A percentile compares a stretch with the other conserved stretches of the same genome.
Conservation (phyloP, 2,888 invertebrate species). For the Arrhopalites spinosus region DNA sequence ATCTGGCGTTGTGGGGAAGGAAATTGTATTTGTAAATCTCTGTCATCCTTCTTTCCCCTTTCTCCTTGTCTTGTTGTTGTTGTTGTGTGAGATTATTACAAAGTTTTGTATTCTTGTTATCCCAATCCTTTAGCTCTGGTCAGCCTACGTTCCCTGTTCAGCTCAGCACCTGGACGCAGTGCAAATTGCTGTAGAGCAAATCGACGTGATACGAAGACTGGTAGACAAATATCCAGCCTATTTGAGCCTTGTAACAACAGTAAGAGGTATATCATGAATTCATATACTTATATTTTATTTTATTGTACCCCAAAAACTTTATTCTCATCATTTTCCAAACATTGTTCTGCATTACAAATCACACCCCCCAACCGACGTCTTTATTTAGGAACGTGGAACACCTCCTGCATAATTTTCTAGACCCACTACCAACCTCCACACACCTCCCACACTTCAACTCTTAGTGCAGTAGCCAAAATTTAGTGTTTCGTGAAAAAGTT, state of each 20-base stretch:
- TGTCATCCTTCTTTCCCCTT: no score
- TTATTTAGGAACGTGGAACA: no score
- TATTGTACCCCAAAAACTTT: not conserved
- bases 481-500: no score
- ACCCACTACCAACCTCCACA: no score
- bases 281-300: not conserved
- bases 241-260: constrained; percentile 51
- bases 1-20: no score
- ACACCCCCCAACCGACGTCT: no score
- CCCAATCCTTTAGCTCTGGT: constrained; percentile 61
- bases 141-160: constrained; percentile 58
- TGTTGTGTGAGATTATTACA: no score
- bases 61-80: no score
- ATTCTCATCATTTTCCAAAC: not conserved
- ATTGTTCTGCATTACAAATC: not conserved
- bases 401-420: no score
- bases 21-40: no score
- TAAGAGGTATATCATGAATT: constrained; percentile 51
- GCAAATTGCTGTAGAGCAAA: constrained; percentile 60
- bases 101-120: constrained; percentile 7
- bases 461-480: no score
- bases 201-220: constrained; percentile 60
- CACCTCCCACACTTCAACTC: no score
- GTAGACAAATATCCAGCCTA: constrained; percentile 55
- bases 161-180: constrained; percentile 59